Base-by-base conservation (phyloP, 2,113 vertebrate species). In the Strix uralensis region DNA sequence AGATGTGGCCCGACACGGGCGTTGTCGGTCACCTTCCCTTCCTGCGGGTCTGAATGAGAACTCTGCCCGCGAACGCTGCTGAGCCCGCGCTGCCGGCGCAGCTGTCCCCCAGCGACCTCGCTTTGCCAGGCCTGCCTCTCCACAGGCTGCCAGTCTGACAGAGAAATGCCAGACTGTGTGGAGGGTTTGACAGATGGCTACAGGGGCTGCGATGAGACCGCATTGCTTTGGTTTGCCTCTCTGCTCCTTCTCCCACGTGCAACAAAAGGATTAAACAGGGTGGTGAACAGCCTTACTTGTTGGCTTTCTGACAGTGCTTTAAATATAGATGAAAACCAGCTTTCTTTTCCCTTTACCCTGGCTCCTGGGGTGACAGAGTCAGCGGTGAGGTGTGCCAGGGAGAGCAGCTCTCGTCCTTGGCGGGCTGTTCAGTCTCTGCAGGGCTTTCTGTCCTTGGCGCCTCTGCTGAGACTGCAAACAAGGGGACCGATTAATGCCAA, bases 11-110 rank as follows among this genome's bases (percentile, higher is more conserved):
- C 1, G 34, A 27, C 40, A 25, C 14, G 30, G 23, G 4, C 6
- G 11, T 13, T 4, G 0, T 40, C 5, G 2, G 5, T 40, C 2
- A 0, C 15, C 29, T 88, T 8, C 15, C 54, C 7, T 14, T 57
- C 13, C 61, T 1, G 1, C 4, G 42, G 51, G 20, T 21, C n/a
- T n/a, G 47, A 54, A 63, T 4, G 47, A 81, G 70, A 62, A 4
- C 63, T 58, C 40, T 94, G 82, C 79, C 77, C 9, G 47, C 1
- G 1, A 23, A 13, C 0, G 5, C 51, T 44, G 57, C 91, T 88
- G 94, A 82, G 78, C 47, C 5, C 49, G 59, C 5, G 3, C 46
- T 78, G 55, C 62, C 1, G 3, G 57, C 30, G 25, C 80, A 52
- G 52, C 94, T 21, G 34, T 96, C 79, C 52, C 84, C 67, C 72